Evolutionary conservation across 2,797 vertebrate genomes (phyloP).

Genomic region (Lepus townsendii): DNA sequence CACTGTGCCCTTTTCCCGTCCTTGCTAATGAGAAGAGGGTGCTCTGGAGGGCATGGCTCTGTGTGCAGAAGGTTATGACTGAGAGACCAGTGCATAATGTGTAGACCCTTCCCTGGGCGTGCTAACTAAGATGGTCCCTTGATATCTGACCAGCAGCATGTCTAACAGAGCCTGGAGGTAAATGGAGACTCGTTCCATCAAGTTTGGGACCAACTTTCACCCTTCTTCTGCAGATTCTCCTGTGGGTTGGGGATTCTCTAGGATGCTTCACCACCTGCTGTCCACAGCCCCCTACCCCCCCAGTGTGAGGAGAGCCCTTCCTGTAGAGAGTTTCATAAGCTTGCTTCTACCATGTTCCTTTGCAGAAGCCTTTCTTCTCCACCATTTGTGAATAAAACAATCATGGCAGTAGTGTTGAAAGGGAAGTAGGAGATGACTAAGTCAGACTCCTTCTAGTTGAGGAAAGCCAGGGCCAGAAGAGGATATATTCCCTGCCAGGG

Average conservation of each 20-base stretch:
- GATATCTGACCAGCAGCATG: slow-evolving; percentile 19
- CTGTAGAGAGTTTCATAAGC: not conserved
- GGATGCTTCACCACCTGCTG: not conserved
- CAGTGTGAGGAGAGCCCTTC: not conserved
- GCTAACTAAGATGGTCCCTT: not conserved
- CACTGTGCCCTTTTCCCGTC: not conserved
- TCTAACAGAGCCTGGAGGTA: not conserved
- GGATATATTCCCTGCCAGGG: not conserved
- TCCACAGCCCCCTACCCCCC: not conserved
- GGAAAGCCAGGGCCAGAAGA: not conserved
- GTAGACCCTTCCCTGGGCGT: not conserved
- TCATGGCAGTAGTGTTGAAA: not conserved
- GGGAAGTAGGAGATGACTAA: not conserved
- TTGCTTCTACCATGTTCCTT: not conserved
- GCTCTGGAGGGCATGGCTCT: not conserved
- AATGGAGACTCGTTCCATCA: not conserved
- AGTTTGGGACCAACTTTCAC: not conserved
- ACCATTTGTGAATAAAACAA: not conserved
- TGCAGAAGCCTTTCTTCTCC: not conserved
- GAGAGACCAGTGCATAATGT: not conserved
- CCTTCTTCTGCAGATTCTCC: not conserved
- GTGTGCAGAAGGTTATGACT: not conserved
- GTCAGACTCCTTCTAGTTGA: not conserved
- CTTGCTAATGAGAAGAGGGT: slow-evolving; percentile 25
- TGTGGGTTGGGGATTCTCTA: too few species aligned